phyloP scores from a whole-genome alignment of 2,888 invertebrate genomes.

The Lasiommata megera region DNA sequence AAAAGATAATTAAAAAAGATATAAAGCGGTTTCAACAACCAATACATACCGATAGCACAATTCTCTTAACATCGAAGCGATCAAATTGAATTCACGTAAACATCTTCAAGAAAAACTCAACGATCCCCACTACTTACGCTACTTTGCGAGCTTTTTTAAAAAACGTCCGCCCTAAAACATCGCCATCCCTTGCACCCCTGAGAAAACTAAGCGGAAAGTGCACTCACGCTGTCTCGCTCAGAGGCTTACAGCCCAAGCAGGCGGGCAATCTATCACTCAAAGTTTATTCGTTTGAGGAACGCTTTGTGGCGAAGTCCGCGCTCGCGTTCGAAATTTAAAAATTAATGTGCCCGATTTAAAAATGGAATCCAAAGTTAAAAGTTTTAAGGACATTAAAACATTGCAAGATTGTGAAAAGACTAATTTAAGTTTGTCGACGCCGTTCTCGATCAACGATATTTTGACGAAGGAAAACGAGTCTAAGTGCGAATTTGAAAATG shows the following conservation, averaged over 20 bases:
- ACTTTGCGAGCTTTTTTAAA: slow-evolving; percentile 74
- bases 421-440: slow-evolving; percentile 77
- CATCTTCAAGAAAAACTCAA: slow-evolving; percentile 80
- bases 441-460: slow-evolving; percentile 88
- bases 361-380: slow-evolving; percentile 73
- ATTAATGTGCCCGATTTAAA: slow-evolving; percentile 51
- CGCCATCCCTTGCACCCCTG: slow-evolving; percentile 47
- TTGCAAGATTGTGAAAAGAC: slow-evolving; percentile 71
- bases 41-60: slow-evolving; percentile 46
- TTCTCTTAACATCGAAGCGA: slow-evolving; percentile 60
- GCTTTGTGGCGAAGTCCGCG: slow-evolving; percentile 67
- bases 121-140: slow-evolving; percentile 79
- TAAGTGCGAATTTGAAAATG: slow-evolving; percentile 69
- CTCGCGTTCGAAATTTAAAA: slow-evolving; percentile 47
- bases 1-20: too few relatives aligned
- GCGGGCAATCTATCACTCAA: slow-evolving; percentile 75
- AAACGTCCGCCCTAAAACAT: slow-evolving; percentile 61
- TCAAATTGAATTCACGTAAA: slow-evolving; percentile 79
- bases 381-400: slow-evolving; percentile 55
- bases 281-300: slow-evolving; percentile 79
- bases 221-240: slow-evolving; percentile 55
- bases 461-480: slow-evolving; percentile 80
- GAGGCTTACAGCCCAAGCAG: slow-evolving; percentile 69
- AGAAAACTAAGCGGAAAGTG: slow-evolving; percentile 11
- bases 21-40: slow-evolving; percentile 35